Evolutionary conservation across 2,888 invertebrate genomes (phyloP).

Genomic region (Epinotia brunnichana): DNA sequence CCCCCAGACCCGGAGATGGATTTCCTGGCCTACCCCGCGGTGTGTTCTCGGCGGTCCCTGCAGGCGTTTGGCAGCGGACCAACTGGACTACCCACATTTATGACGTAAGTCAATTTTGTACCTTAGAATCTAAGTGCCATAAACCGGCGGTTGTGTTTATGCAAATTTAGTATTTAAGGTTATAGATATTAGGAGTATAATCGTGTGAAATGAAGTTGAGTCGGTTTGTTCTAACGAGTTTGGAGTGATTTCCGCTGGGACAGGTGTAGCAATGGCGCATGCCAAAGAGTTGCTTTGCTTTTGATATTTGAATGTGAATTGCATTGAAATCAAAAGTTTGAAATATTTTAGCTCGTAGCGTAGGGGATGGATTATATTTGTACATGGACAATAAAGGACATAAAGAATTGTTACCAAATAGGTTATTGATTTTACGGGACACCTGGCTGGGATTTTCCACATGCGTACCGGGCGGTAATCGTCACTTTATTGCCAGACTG

Average conservation of each 20-base stretch:
- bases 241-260: neutral
- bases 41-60: slow-evolving; percentile 59
- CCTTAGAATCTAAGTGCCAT: neutral
- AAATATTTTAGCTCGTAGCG: neutral
- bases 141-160: too few relatives aligned
- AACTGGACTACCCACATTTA: slow-evolving; percentile 55
- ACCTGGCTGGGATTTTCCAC: too few relatives aligned
- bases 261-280: neutral
- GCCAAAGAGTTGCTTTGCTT: neutral
- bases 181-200: neutral
- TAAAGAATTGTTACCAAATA: too few relatives aligned
- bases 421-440: too few relatives aligned
- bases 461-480: too few relatives aligned
- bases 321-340: neutral
- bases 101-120: slow-evolving; percentile 63
- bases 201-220: neutral
- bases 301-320: neutral
- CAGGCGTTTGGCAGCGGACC: slow-evolving; percentile 59
- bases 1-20: slow-evolving; percentile 59
- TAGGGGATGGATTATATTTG: too few relatives aligned
- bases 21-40: slow-evolving; percentile 62
- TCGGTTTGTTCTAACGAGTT: neutral
- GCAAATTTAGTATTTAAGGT: neutral
- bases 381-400: too few relatives aligned
- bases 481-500: too few relatives aligned